These are phyloP conservation scores for Procambarus virginalis DNA, from an alignment of 1,140 invertebrate genomes.

Conservation along the genomic window DNA sequence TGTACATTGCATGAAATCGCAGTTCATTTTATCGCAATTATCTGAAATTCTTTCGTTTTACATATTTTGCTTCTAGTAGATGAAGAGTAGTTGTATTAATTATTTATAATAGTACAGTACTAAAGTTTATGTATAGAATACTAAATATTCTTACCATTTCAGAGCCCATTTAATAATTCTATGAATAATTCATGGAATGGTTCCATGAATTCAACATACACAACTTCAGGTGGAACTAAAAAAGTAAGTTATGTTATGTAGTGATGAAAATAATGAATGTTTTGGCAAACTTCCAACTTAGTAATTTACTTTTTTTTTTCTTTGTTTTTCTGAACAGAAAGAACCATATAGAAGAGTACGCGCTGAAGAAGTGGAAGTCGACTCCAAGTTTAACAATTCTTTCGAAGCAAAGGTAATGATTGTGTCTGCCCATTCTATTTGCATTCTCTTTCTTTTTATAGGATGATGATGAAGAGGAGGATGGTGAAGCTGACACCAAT, in stretches of 20 bases:
- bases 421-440: constrained; percentile 42
- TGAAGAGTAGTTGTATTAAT: too few relatives aligned
- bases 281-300: neutral
- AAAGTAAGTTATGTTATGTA: constrained; percentile 18
- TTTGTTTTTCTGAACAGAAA: constrained; percentile 71
- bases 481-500: constrained; percentile 71
- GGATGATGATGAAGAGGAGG: constrained; percentile 71
- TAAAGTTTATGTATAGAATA: neutral
- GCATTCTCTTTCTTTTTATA: constrained; percentile 72
- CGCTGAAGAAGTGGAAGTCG: constrained; percentile 83
- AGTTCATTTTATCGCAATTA: too few relatives aligned
- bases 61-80: too few relatives aligned
- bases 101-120: too few relatives aligned
- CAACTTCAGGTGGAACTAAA: constrained; percentile 2
- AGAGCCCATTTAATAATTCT: constrained; percentile 9
- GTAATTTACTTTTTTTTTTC: neutral
- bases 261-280: neutral
- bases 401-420: constrained; percentile 94
- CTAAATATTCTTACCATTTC: constrained; percentile 1
- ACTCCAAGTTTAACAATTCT: constrained; percentile 90
- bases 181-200: constrained; percentile 6
- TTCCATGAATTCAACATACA: constrained; percentile 12
- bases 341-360: constrained; percentile 88
- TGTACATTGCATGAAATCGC: too few relatives aligned
- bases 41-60: too few relatives aligned